Evolutionary conservation across 1,140 invertebrate species (phyloP), one percentile per base, ranked within the genome.

Genomic region (Drosophila teissieri): DNA sequence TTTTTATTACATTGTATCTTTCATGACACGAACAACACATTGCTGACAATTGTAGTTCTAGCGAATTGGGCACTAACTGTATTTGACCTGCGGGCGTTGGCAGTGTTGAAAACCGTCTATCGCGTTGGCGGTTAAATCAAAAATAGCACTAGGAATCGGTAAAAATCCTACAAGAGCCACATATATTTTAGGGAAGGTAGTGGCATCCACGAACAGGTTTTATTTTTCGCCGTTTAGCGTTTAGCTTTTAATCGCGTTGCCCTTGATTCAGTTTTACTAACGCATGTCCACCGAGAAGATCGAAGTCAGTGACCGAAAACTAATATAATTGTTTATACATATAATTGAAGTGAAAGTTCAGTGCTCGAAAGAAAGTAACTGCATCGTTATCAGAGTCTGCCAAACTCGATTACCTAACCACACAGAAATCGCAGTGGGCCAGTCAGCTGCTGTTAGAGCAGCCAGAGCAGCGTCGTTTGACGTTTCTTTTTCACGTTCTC

Each of bases 391-490:
- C 40, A 17, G 36, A 15, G n/a, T 24, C 22, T 31, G 24, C 17
- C 31, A 31, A 31, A 31, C 11, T 3, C 27, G 61, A 54, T 77
- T 77, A 77, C 46, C 63, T 77, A 77, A 77, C 58, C 42, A 51
- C 27, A 42, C 10, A 57, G 22, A 55, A 63, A 52, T 37, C 39
- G 7, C 8, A 77, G 82, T 64, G 61, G 48, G 61, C 74, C 82
- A 68, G 52, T 77, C 74, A 86, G 83, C 83, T 86, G 83, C 76
- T 85, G 67, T 72, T 42, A 51, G 8, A 8, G 12, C 11, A 24
- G n/a, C 27, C 27, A 5, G 7, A 27, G 27, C 27, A 27, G 62
- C 73, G 46, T 27, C 24, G 14, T 34, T 57, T 67, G 64, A 73
- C 70, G 62, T 53, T 70, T 78, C 19, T 17, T 56, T 73, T 6